These are phyloP conservation scores for Erannis defoliaria DNA, from an alignment of 2,888 invertebrate genomes.

Conservation along the genomic window DNA sequence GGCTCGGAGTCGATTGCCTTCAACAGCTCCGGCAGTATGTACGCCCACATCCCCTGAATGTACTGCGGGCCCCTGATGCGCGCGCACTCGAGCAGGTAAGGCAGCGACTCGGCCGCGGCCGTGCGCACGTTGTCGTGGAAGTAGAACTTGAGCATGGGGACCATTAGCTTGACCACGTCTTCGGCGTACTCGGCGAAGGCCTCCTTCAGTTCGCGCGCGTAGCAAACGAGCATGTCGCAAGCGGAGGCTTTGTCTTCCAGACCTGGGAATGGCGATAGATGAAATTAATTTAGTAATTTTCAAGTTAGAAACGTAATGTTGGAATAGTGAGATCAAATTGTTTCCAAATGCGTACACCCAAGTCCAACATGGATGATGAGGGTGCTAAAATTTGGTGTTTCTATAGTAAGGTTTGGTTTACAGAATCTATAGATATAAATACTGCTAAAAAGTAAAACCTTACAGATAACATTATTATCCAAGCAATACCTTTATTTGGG, in stretches of 20 bases:
- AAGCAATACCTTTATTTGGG: too few relatives aligned
- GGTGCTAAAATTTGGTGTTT: constrained; percentile 25
- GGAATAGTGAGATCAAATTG: not conserved
- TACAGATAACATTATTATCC: constrained; percentile 8
- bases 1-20: constrained; percentile 97
- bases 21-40: constrained; percentile 94
- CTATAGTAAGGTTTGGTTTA: constrained; percentile 22
- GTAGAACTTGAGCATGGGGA: constrained; percentile 96
- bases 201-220: constrained; percentile 96
- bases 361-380: constrained; percentile 23
- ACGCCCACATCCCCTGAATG: constrained; percentile 93
- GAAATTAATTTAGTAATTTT: constrained; percentile 3
- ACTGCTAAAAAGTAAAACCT: constrained; percentile 11
- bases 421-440: constrained; percentile 15
- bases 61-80: constrained; percentile 91
- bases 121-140: constrained; percentile 97
- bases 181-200: constrained; percentile 87
- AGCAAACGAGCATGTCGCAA: constrained; percentile 98
- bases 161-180: constrained; percentile 93
- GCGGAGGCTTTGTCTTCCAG: constrained; percentile 98
- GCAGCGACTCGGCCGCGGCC: constrained; percentile 96
- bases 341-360: constrained; percentile 34
- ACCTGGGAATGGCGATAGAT: constrained; percentile 73
- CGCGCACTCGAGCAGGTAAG: constrained; percentile 95
- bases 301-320: not conserved